These are phyloP conservation scores for Phalera bucephala DNA, from an alignment of 2,888 invertebrate genomes.

Conservation along the genomic window DNA sequence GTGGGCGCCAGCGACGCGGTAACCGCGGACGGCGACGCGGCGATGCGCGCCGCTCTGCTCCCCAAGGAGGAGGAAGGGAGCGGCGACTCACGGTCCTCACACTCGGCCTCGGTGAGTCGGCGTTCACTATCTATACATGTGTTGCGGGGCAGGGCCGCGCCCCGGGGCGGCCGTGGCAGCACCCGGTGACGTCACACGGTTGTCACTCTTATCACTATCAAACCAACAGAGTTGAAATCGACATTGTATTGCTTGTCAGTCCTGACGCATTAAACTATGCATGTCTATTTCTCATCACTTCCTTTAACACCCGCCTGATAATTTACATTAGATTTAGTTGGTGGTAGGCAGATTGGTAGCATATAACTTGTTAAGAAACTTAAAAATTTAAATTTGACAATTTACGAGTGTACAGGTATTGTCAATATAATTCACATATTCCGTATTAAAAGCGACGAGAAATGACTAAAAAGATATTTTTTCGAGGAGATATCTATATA, in stretches of 20 bases:
- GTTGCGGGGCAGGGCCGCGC: constrained; percentile 50
- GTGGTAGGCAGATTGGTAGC: too few relatives aligned
- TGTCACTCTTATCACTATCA: constrained; percentile 48
- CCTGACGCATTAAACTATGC: too few relatives aligned
- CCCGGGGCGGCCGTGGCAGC: constrained; percentile 35
- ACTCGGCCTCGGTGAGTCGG: constrained; percentile 68
- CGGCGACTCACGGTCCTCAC: constrained; percentile 74
- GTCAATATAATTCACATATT: too few relatives aligned
- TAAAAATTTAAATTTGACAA: too few relatives aligned
- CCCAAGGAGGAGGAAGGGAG: constrained; percentile 77
- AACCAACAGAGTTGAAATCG: too few relatives aligned
- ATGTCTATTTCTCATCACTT: constrained; percentile 21
- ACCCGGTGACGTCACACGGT: constrained; percentile 64
- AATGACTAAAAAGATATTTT: too few relatives aligned
- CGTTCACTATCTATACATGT: constrained; percentile 21
- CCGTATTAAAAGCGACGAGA: too few relatives aligned
- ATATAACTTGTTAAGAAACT: too few relatives aligned
- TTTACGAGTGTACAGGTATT: too few relatives aligned
- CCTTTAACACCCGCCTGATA: neutral
- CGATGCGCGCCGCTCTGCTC: constrained; percentile 43
- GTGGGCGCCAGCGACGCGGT: constrained; percentile 88
- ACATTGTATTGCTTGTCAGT: constrained; percentile 41
- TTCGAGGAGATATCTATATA: too few relatives aligned
- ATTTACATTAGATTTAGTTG: too few relatives aligned
- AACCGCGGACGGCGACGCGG: constrained; percentile 43